Conservation (phyloP, 2,797 vertebrate genomes). For the Rhinatrema bivittatum region DNA sequence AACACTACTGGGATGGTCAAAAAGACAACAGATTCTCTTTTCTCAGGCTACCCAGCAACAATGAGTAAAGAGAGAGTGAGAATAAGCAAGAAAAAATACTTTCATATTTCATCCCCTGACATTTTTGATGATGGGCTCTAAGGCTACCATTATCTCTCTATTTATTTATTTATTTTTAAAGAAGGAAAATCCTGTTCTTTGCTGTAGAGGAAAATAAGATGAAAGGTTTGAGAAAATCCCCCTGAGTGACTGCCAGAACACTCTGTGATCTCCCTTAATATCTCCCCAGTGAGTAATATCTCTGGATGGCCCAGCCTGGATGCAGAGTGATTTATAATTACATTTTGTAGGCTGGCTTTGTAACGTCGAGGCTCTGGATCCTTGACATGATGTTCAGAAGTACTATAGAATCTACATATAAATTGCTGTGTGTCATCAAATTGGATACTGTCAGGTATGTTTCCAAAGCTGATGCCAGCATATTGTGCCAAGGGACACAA, state of each 20-base stretch:
- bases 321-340: slow-evolving; percentile 33
- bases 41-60: too few species aligned
- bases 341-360: slow-evolving; percentile 20
- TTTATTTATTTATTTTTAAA: too few species aligned
- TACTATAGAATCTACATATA: slow-evolving; percentile 40
- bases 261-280: slow-evolving; percentile 21
- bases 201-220: background rate
- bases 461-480: slow-evolving; percentile 24
- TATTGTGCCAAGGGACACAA: slow-evolving; percentile 19
- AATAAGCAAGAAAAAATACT: too few species aligned
- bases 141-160: too few species aligned
- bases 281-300: slow-evolving; percentile 8
- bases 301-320: slow-evolving; percentile 26
- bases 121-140: too few species aligned
- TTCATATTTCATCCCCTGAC: too few species aligned
- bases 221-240: slow-evolving; percentile 18
- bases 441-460: slow-evolving; percentile 23
- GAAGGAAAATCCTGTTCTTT: too few species aligned
- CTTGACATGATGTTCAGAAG: slow-evolving; percentile 29
- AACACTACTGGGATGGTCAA: too few species aligned
- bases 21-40: too few species aligned
- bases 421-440: slow-evolving; percentile 29
- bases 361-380: slow-evolving; percentile 17
- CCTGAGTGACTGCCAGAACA: slow-evolving; percentile 20
- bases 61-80: too few species aligned